Conservation (phyloP, 2,113 vertebrate genomes). For the Morone saxatilis region DNA sequence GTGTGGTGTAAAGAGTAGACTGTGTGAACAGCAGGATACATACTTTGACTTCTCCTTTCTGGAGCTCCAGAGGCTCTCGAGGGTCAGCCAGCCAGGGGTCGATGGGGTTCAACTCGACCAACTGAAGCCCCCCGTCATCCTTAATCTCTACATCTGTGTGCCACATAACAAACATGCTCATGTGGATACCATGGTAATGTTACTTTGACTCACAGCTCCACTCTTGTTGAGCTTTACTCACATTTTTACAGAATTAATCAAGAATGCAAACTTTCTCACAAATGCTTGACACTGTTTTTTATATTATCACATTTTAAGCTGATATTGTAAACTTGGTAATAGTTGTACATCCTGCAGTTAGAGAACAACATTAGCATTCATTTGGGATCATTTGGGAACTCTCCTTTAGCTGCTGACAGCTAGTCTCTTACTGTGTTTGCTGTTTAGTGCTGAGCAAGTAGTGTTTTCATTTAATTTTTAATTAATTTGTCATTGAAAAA, state of each 20-base stretch:
- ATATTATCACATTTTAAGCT: no score
- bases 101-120: slow-evolving; percentile 84
- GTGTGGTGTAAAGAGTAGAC: not conserved
- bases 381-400: no score
- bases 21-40: not conserved
- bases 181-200: not conserved
- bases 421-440: no score
- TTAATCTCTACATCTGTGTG: slow-evolving; percentile 78
- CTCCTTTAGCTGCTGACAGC: no score
- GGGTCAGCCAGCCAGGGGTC: slow-evolving; percentile 87
- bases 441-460: no score
- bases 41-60: slow-evolving; percentile 85
- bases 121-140: slow-evolving; percentile 77
- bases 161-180: not conserved
- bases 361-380: no score
- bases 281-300: not conserved
- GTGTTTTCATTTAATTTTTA: no score
- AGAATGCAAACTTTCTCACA: not conserved
- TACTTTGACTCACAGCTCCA: not conserved
- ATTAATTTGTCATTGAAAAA: no score
- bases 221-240: not conserved
- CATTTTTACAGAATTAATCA: not conserved
- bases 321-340: no score
- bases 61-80: slow-evolving; percentile 74
- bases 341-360: no score